Conservation (phyloP, 2,888 invertebrate species). For the Heliconius erato region DNA sequence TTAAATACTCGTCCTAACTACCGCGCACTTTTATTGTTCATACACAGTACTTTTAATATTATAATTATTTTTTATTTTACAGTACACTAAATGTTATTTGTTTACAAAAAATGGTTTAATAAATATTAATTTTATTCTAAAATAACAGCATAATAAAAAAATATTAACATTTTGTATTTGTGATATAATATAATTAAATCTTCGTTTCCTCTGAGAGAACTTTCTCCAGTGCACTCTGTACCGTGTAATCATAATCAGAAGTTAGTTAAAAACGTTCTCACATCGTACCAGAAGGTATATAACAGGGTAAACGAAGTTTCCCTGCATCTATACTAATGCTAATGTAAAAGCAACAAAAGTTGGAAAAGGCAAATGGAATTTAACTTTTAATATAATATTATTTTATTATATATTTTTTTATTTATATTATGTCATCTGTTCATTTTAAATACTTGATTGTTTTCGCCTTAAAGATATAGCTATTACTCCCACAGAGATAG, state of each 20-base stretch:
- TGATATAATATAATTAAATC: background rate
- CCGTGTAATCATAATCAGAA: constrained; percentile 22
- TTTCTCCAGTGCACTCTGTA: constrained; percentile 6
- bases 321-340: constrained; percentile 28
- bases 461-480: no score
- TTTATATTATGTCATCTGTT: no score
- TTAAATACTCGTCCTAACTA: no score
- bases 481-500: no score
- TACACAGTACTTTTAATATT: no score
- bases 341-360: constrained; percentile 29
- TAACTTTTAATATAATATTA: background rate
- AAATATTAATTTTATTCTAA: no score
- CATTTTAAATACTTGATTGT: no score
- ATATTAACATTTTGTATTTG: background rate
- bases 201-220: constrained; percentile 3
- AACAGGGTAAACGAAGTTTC: constrained; percentile 30
- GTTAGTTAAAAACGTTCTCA: constrained; percentile 31
- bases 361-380: constrained; percentile 18
- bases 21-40: no score
- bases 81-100: no score
- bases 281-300: background rate
- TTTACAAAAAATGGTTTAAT: no score
- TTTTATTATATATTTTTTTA: no score
- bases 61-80: no score
- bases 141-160: background rate